Percentiles rank a stretch among this genome's conserved stretches.
phyloP scores from a whole-genome alignment of 92 coral and sea anemone species.

The Meandrina meandrites region DNA sequence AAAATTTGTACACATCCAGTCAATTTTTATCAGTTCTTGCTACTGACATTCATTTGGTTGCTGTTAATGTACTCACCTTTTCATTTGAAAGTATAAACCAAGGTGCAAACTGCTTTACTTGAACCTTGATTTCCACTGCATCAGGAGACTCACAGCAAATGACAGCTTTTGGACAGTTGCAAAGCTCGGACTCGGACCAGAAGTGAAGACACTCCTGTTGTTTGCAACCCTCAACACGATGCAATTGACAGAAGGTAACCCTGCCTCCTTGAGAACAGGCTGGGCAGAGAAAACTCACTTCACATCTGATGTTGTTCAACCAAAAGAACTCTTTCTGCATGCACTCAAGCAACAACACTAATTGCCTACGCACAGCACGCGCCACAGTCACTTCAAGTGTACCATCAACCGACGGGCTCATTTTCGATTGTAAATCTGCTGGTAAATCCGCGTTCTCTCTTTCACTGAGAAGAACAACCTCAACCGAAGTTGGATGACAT shows the following conservation, averaged over 20 bases:
- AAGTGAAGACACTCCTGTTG: conserved; percentile 44
- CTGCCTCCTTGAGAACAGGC: conserved; percentile 37
- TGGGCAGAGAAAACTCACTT: conserved; percentile 42
- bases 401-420: background rate
- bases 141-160: conserved; percentile 8
- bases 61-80: conserved; percentile 17
- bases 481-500: conserved; percentile 31
- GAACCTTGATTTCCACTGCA: conserved; percentile 21
- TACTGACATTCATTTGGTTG: too few species aligned
- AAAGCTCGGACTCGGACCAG: conserved; percentile 34
- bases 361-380: conserved; percentile 22
- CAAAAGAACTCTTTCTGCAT: conserved; percentile 50
- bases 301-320: conserved; percentile 17
- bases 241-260: conserved; percentile 22
- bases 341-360: conserved; percentile 32
- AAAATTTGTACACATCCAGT: too few species aligned
- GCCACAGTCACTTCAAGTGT: conserved; percentile 14
- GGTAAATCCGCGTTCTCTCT: too few species aligned
- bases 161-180: background rate
- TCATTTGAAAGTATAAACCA: conserved; percentile 9
- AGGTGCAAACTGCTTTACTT: conserved; percentile 20
- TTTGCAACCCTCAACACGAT: conserved; percentile 10
- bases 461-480: conserved; percentile 19
- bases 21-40: too few species aligned
- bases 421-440: background rate